These are phyloP conservation scores for Haliclystus octoradiatus DNA, from an alignment of 30 jellyfish, hydroid and myxozoan genomes.

Conservation along the genomic window DNA sequence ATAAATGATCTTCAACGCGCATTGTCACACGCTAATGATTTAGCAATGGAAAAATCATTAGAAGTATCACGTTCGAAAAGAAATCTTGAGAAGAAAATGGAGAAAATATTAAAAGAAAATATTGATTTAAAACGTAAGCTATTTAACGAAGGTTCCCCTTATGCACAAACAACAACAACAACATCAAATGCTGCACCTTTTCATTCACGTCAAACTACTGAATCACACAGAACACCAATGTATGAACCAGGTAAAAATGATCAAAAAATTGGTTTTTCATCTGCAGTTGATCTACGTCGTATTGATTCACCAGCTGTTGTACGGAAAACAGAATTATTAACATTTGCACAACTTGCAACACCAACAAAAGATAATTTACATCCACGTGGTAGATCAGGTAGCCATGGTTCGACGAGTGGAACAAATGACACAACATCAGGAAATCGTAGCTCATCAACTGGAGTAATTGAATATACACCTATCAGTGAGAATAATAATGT, in stretches of 20 bases:
- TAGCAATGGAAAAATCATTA: constrained; percentile 88
- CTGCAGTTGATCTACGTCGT: background rate
- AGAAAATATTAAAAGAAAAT: constrained; percentile 54
- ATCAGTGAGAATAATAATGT: no score
- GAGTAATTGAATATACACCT: no score
- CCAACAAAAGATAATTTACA: background rate
- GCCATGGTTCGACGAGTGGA: background rate
- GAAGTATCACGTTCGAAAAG: constrained; percentile 78
- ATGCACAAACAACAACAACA: background rate
- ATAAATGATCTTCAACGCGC: constrained; percentile 74
- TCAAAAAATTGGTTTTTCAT: background rate
- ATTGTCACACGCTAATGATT: constrained; percentile 82
- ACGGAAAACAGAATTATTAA: background rate
- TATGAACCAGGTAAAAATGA: background rate
- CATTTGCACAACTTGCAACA: background rate
- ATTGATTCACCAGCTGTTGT: background rate
- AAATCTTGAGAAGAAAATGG: constrained; percentile 53
- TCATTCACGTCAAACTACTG: constrained; percentile 8
- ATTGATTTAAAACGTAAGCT: constrained; percentile 40
- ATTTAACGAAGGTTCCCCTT: constrained; percentile 29
- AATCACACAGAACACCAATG: constrained; percentile 11
- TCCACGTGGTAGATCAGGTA: background rate
- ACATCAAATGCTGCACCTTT: background rate
- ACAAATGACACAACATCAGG: background rate
- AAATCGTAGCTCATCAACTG: background rate